Evolutionary conservation across 2,113 vertebrate species (phyloP), one percentile per base, ranked within the genome.

Genomic region (Bos indicus): DNA sequence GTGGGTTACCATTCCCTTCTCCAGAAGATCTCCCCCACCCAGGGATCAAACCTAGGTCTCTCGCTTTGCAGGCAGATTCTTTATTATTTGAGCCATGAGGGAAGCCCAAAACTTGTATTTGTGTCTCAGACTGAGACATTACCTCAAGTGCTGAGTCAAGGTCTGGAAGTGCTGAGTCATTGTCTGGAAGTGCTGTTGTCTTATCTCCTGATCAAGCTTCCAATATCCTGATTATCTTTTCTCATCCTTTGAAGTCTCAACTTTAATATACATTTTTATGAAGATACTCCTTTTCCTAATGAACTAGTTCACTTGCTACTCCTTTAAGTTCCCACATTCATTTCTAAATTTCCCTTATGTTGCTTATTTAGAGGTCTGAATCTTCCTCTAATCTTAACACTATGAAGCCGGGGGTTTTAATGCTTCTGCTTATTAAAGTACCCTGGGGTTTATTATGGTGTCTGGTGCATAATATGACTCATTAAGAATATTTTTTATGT

Each of bases 51-150:
- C 67, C n/a, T 71, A 40, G 19, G 67, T 23, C 67, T 71, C n/a
- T 40, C 6, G 10, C 19, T 23, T 71, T 71, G n/a, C 5, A 71
- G 67, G n/a, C 19, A 40, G n/a, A 21, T 71, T 71, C 67, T 23
- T 71, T 40, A 40, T 11, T 71, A 23, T 40, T 19, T 0, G 0
- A 71, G 10, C 67, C 19, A 71, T 0, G 10, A 40, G 5, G 19
- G 19, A 40, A 40, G 67, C n/a, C 67, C n/a, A 71, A 40, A 71
- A 43, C 2, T 30, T 78, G 0, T 21, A 46, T 85, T 88, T 3
- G 36, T 85, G 80, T 6, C 33, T 87, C 19, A 36, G 30, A 80
- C n/a, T 28, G 28, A 80, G 9, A 60, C 36, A 40, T 28, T 67
- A 80, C 52, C 84, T 81, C 26, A 77, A 43, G 67, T 40, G 33